These are phyloP conservation scores for Centroberyx gerrardi DNA, from an alignment of 2,797 vertebrate species.

Conservation along the genomic window DNA sequence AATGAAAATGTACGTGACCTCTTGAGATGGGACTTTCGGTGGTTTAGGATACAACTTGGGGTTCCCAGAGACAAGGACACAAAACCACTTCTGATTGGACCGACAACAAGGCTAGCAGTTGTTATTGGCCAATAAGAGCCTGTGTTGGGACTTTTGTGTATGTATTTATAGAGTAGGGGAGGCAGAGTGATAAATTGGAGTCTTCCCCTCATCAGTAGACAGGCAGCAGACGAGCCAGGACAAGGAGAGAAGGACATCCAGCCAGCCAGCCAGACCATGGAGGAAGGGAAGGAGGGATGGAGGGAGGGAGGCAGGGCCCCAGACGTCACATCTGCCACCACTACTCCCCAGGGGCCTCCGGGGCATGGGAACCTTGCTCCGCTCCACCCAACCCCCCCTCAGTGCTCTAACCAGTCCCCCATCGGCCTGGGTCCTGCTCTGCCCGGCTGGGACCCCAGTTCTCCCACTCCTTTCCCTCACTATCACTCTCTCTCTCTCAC, in stretches of 20 bases:
- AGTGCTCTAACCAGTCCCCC: slow-evolving; percentile 44
- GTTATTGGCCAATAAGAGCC: slow-evolving; percentile 37
- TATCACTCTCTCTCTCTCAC: slow-evolving; percentile 15
- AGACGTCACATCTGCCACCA: slow-evolving; percentile 87
- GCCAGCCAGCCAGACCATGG: slow-evolving; percentile 22
- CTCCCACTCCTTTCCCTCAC: slow-evolving; percentile 51
- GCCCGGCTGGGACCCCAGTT: slow-evolving; percentile 26
- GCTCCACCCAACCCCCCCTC: slow-evolving; percentile 50
- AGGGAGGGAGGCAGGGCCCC: slow-evolving; percentile 50
- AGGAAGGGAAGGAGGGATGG: slow-evolving; percentile 65
- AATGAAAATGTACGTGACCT: neutral
- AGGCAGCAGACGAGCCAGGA: slow-evolving; percentile 50
- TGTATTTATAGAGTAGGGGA: slow-evolving; percentile 41
- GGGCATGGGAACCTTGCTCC: slow-evolving; percentile 84
- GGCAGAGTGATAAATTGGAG: slow-evolving; percentile 64
- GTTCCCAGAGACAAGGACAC: slow-evolving; percentile 15
- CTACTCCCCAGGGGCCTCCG: slow-evolving; percentile 78
- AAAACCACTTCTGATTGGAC: slow-evolving; percentile 26
- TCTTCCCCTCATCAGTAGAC: slow-evolving; percentile 49
- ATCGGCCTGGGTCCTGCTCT: slow-evolving; percentile 57
- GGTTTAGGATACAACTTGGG: neutral
- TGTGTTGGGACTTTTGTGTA: slow-evolving; percentile 6
- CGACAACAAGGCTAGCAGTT: neutral
- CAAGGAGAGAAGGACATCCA: slow-evolving; percentile 39
- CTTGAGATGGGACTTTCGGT: neutral